Percentiles rank a stretch among this genome's conserved stretches.
Evolutionary conservation across 2,113 vertebrate species (phyloP).

Genomic region (Oreochromis aureus): DNA sequence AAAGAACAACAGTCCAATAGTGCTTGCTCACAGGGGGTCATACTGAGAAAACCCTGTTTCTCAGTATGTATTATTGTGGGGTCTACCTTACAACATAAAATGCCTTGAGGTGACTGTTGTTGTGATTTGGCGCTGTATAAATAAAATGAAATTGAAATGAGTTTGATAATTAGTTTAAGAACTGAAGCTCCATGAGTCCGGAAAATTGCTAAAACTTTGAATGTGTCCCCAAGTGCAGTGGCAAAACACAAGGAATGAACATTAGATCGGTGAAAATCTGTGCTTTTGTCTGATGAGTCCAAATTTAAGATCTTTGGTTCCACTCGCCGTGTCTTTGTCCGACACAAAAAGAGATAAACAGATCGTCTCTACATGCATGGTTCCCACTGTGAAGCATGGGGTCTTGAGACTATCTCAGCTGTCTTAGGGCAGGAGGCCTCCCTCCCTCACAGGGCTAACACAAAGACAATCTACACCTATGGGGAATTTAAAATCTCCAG

Average conservation of each 20-base stretch:
- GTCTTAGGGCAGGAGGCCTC: no score
- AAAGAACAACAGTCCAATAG: background rate
- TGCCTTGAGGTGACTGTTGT: background rate
- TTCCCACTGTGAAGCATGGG: background rate
- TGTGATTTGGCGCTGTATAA: no score
- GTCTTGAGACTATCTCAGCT: no score
- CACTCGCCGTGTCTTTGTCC: rapidly evolving
- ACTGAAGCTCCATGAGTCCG: no score
- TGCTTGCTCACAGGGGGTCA: background rate
- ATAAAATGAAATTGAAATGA: no score
- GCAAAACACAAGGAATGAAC: background rate
- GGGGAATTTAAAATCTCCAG: no score
- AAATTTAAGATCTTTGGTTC: background rate
- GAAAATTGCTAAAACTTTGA: background rate
- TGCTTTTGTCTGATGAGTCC: background rate
- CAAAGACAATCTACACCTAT: background rate
- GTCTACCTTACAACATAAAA: background rate
- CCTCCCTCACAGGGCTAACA: background rate
- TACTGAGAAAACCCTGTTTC: background rate
- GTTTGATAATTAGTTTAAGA: no score
- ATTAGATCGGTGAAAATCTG: background rate
- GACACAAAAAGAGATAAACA: background rate
- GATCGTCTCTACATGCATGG: background rate
- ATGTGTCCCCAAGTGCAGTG: no score
- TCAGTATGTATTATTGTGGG: background rate